phyloP scores from a whole-genome alignment of 1,140 invertebrate genomes.

The Papilio helenus region DNA sequence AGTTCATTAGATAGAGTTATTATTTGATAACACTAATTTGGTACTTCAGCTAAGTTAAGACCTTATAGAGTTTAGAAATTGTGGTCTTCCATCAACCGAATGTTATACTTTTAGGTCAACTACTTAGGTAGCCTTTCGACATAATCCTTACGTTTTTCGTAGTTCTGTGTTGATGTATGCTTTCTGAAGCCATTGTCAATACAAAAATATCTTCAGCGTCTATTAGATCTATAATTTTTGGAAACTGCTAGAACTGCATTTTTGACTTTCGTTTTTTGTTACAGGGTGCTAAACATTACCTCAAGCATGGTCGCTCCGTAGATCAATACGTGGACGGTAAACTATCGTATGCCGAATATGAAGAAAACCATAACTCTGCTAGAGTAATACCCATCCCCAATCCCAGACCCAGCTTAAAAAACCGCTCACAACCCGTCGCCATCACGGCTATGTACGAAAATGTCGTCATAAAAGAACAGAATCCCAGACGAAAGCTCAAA shows the following conservation, averaged over 20 bases:
- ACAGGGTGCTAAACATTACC: conserved; percentile 82
- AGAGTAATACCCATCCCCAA: conserved; percentile 72
- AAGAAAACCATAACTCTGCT: conserved; percentile 81
- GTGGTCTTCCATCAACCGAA: not conserved
- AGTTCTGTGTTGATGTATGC: no score
- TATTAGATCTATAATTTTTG: not conserved
- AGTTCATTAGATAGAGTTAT: not conserved
- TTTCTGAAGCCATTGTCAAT: not conserved
- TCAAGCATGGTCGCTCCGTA: conserved; percentile 88
- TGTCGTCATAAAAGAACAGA: conserved; percentile 87
- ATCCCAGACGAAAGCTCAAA: conserved; percentile 87
- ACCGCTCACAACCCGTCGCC: conserved; percentile 86
- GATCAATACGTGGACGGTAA: conserved; percentile 89
- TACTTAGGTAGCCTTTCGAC: not conserved
- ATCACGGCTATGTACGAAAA: conserved; percentile 90
- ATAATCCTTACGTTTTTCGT: not conserved
- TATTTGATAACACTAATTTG: not conserved
- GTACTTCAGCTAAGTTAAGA: no score
- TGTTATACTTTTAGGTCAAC: not conserved
- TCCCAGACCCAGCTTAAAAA: conserved; percentile 74
- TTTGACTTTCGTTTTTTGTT: conserved; percentile 54
- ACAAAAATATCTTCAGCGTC: not conserved
- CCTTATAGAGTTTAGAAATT: no score
- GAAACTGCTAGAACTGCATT: not conserved
- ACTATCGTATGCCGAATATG: conserved; percentile 80